A percentile compares a stretch with the other conserved stretches of the same genome.
Conservation (phyloP, 1,140 invertebrate species). For the Rhyacophila brunnea region DNA sequence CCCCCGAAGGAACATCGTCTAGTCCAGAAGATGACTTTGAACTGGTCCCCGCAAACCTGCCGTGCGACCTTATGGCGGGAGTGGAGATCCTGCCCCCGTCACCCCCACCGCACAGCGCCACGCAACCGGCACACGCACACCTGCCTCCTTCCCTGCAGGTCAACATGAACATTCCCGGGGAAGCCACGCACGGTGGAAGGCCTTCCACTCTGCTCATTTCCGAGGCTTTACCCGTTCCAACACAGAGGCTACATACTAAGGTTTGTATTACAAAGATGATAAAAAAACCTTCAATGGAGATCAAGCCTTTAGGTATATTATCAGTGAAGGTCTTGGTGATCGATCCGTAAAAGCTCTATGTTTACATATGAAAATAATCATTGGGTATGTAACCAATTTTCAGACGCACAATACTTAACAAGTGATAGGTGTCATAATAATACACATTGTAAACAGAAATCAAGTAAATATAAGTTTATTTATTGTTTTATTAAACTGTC, state of each 20-base stretch:
- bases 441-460: too few species aligned
- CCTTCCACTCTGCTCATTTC: conserved; percentile 70
- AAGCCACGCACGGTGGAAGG: conserved; percentile 38
- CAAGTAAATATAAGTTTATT: too few species aligned
- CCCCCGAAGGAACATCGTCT: conserved; percentile 45
- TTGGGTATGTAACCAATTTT: too few species aligned
- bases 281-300: too few species aligned
- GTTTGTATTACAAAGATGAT: background rate
- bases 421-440: too few species aligned
- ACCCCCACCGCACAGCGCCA: conserved; percentile 26
- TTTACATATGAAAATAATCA: too few species aligned
- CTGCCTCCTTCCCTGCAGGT: conserved; percentile 33
- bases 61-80: conserved; percentile 53
- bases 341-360: too few species aligned
- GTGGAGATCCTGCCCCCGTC: conserved; percentile 45
- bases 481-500: too few species aligned
- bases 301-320: too few species aligned
- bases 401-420: too few species aligned
- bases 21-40: conserved; percentile 86
- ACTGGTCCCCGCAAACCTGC: conserved; percentile 73
- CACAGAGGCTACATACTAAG: conserved; percentile 52
- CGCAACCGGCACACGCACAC: conserved; percentile 1
- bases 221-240: conserved; percentile 78
- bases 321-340: too few species aligned
- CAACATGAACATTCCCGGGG: conserved; percentile 43